phyloP scores from a whole-genome alignment of 2,113 vertebrate genomes.

The Charina bottae region DNA sequence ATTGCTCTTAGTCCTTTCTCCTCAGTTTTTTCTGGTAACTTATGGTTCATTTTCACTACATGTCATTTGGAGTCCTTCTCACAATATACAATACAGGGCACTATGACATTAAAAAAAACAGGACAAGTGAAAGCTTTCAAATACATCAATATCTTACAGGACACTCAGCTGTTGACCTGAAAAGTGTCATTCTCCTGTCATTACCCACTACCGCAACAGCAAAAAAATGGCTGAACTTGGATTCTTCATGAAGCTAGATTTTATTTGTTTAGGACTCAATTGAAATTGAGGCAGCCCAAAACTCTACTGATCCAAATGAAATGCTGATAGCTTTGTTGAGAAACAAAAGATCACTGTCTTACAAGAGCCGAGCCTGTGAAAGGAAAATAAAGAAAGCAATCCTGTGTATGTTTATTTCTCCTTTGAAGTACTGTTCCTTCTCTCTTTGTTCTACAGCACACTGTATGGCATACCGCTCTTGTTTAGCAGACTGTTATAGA shows the following conservation, averaged over 20 bases:
- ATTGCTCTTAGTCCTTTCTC: background rate
- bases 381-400: background rate
- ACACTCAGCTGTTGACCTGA: background rate
- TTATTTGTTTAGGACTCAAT: background rate
- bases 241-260: background rate
- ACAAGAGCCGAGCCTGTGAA: background rate
- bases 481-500: background rate
- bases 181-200: background rate
- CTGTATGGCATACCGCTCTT: background rate
- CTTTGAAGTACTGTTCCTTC: background rate
- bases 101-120: background rate
- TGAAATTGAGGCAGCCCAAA: background rate
- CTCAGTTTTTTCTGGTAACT: background rate
- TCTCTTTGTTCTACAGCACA: background rate
- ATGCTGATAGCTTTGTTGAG: background rate
- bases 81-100: background rate
- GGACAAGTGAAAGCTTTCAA: background rate
- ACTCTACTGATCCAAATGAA: background rate
- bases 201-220: background rate
- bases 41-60: background rate
- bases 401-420: background rate
- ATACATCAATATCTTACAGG: background rate
- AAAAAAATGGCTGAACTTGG: background rate
- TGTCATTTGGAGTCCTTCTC: background rate
- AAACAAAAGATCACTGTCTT: background rate